phyloP scores from a whole-genome alignment of 2,113 vertebrate species.

The Gymnorhina tibicen region DNA sequence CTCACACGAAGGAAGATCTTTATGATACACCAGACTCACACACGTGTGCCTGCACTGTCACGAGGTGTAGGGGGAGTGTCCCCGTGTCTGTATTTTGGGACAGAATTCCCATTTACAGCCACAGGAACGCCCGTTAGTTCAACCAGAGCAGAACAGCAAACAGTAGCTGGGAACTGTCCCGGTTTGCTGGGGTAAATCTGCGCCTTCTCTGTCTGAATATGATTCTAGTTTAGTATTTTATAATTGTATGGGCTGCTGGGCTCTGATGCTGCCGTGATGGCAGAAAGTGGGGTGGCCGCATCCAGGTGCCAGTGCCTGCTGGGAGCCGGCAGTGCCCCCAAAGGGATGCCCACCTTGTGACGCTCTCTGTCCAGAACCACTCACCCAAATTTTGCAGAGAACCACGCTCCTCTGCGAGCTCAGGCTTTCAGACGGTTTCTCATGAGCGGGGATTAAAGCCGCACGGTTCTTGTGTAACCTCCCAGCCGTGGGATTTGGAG shows the following conservation, averaged over 20 bases:
- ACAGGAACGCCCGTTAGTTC: not conserved
- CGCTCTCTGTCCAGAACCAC: not conserved
- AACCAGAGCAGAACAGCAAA: not conserved
- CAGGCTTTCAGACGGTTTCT: not conserved
- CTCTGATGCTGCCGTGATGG: not conserved
- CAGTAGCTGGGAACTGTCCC: not conserved
- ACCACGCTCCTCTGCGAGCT: rapidly evolving
- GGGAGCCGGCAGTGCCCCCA: not conserved
- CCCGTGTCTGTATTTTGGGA: not conserved
- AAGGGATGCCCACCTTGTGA: not conserved
- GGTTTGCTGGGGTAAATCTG: not conserved
- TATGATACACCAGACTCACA: not conserved
- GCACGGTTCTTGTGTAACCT: not conserved
- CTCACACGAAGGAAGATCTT: not conserved
- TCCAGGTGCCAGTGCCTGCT: not conserved
- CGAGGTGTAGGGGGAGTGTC: not conserved
- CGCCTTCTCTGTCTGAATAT: not conserved
- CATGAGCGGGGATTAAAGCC: not conserved
- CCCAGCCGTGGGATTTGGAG: not conserved
- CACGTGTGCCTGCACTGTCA: rapidly evolving
- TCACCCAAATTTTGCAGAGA: not conserved
- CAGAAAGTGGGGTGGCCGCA: not conserved
- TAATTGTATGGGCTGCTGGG: not conserved
- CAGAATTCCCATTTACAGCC: not conserved
- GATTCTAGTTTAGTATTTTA: not conserved